Percentiles rank a stretch among this genome's conserved stretches.
These are phyloP conservation scores for Reticulitermes speratus DNA, from an alignment of 1,140 invertebrate species.

Conservation along the genomic window DNA sequence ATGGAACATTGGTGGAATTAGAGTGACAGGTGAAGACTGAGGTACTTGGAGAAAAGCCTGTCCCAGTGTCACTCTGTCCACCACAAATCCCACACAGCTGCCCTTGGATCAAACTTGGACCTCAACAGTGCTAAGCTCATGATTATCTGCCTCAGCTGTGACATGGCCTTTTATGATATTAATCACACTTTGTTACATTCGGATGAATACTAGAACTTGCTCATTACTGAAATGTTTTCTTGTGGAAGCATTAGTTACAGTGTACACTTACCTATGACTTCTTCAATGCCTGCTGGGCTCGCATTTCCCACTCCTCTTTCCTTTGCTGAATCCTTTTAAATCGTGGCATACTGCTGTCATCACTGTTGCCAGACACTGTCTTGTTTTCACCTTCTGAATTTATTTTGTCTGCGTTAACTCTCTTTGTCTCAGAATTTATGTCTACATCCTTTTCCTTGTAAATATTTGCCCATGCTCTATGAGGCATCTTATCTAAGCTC, in stretches of 20 bases:
- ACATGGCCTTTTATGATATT: too few relatives aligned
- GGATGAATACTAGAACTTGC: too few relatives aligned
- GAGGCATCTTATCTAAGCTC: constrained; percentile 3
- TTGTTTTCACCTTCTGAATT: neutral
- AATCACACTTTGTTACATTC: too few relatives aligned
- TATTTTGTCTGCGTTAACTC: constrained; percentile 36
- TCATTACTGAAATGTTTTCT: neutral
- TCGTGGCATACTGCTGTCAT: constrained; percentile 41
- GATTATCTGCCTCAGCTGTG: too few relatives aligned
- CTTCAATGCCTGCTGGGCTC: constrained; percentile 61
- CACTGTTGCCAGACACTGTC: neutral
- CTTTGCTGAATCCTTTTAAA: constrained; percentile 70
- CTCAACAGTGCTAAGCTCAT: too few relatives aligned
- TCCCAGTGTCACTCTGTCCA: too few relatives aligned
- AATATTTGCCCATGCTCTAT: constrained; percentile 23
- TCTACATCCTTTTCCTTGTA: constrained; percentile 25
- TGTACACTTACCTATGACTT: neutral
- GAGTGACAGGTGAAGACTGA: too few relatives aligned
- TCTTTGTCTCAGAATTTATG: constrained; percentile 21
- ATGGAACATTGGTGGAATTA: too few relatives aligned
- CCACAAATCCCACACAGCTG: too few relatives aligned
- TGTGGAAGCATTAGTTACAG: neutral
- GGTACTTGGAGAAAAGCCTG: too few relatives aligned
- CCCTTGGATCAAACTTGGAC: too few relatives aligned
- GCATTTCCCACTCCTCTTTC: constrained; percentile 70